Evolutionary conservation across 2,113 vertebrate species (phyloP), one percentile per base, ranked within the genome.

Genomic region (Aphyosemion australe): DNA sequence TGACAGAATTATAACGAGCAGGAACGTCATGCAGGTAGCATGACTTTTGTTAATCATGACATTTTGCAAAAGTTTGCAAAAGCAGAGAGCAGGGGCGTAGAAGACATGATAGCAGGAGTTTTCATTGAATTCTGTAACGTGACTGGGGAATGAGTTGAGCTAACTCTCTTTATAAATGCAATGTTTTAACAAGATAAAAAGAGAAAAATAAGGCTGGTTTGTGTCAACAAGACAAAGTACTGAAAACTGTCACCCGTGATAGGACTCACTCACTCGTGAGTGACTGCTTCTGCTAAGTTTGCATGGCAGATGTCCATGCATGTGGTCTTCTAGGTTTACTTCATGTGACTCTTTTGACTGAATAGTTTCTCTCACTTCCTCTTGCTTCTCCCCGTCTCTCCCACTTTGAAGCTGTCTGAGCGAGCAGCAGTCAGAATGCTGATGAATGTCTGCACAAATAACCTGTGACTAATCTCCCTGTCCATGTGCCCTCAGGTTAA

Each of bases 391-490:
- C 57, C 54, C n/a, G 16, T 69, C 61, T 65, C 34, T 63, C 66
- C 58, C 18, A 0, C 39, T 62, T 80, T 64, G 67, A 72, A 62
- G 67, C 82, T 75, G 87, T 83, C 87, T 75, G 47, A 76, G 72
- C 61, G 70, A 82, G 82, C 70, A 70, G 77, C 69, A 52, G 72
- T 73, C 62, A 76, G 77, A 79, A 75, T 52, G 75, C 69, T 90
- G 87, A 89, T 71, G 75, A 78, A 78, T 83, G 85, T 80, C 84
- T 74, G 55, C 65, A 74, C 73, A 69, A 74, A 86, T 78, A 75
- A 81, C 65, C 79, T 79, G 70, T 65, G 59, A 74, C 73, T 82
- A 63, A 78, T 69, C 69, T 76, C 61, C n/a, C 69, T 62, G 62
- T 67, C 74, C 70, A 58, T 61, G 78, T 85, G 54, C 18, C 48